Conservation (phyloP, 2,113 vertebrate species). For the Pseudorectes ferrugineus region DNA sequence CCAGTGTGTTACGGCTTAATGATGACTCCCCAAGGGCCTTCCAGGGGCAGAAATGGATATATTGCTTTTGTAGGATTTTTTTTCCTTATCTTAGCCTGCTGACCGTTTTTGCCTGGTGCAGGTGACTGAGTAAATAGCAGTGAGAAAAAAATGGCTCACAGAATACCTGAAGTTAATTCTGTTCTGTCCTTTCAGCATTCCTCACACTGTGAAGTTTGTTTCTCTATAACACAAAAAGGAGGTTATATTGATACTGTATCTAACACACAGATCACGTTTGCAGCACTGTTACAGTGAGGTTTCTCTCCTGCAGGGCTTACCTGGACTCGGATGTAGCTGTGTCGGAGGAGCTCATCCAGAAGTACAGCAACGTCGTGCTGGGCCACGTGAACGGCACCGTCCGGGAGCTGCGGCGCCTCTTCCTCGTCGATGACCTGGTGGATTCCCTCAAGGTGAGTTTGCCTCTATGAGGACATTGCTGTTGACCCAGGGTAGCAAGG, state of each 20-base stretch:
- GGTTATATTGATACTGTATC: neutral
- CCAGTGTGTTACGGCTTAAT: neutral
- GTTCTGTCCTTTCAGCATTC: neutral
- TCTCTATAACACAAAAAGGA: neutral
- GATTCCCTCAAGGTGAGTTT: constrained; percentile 93
- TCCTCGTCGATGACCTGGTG: constrained; percentile 94
- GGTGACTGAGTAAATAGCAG: neutral
- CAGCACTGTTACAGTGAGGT: neutral
- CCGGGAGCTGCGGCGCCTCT: constrained; percentile 86
- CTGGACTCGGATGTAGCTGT: constrained; percentile 86
- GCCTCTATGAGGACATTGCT: neutral
- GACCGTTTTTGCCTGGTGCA: neutral
- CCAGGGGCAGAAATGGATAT: neutral
- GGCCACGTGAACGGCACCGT: constrained; percentile 82
- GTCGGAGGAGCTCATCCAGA: constrained; percentile 86
- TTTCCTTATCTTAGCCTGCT: neutral
- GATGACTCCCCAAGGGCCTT: neutral
- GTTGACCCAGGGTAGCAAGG: neutral
- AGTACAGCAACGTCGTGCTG: constrained; percentile 86
- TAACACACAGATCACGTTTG: accelerated
- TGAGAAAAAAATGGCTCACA: neutral
- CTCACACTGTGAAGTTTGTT: accelerated
- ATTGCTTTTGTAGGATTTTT: neutral
- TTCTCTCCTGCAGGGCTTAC: constrained; percentile 76
- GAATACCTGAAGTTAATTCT: neutral